A percentile compares a stretch with the other conserved stretches of the same genome.
These are phyloP conservation scores for Toxotes jaculatrix DNA, from an alignment of 2,113 vertebrate species.

Conservation along the genomic window DNA sequence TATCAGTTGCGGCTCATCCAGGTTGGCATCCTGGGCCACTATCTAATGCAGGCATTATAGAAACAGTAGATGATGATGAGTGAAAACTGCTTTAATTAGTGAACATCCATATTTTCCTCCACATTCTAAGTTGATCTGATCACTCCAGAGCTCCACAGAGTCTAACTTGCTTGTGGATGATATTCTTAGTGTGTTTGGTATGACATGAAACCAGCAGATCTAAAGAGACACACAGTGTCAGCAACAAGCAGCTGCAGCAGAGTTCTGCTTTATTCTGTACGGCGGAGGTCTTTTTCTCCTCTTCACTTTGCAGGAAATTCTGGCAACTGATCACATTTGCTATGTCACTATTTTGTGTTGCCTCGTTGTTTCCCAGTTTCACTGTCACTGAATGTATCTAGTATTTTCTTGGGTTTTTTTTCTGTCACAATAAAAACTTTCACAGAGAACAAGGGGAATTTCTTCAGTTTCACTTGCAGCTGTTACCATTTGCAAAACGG, in stretches of 20 bases:
- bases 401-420: too few relatives aligned
- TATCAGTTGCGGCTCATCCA: constrained; percentile 18
- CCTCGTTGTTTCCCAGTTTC: too few relatives aligned
- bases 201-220: not conserved
- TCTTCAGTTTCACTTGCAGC: too few relatives aligned
- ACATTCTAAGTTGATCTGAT: not conserved
- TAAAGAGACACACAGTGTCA: not conserved
- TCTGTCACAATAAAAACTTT: too few relatives aligned
- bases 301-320: too few relatives aligned
- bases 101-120: not conserved
- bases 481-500: too few relatives aligned
- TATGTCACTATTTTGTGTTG: too few relatives aligned
- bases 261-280: not conserved
- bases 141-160: too few relatives aligned
- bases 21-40: not conserved
- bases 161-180: not conserved
- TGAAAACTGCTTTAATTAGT: not conserved
- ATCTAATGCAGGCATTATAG: not conserved
- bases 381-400: too few relatives aligned
- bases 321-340: too few relatives aligned
- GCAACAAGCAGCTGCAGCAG: not conserved
- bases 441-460: too few relatives aligned
- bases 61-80: not conserved
- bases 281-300: not conserved
- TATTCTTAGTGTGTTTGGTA: not conserved